Evolutionary conservation across 2,888 invertebrate genomes (phyloP), one percentile per base, ranked within the genome.

Genomic region (Eupithecia vulgata): DNA sequence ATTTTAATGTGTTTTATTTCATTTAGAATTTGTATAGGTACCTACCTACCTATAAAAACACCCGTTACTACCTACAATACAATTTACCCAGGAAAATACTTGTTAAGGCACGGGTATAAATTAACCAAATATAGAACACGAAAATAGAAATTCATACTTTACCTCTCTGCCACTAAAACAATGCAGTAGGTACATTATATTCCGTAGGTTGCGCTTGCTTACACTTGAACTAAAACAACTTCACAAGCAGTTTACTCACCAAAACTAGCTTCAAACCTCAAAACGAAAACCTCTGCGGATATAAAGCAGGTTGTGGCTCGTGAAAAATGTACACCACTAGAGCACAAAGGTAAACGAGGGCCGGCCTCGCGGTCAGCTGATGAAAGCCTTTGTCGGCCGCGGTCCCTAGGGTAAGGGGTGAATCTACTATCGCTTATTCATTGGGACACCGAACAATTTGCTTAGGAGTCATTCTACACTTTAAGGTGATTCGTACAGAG

Each of bases 301-400:
- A n/a, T 37, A 61, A 69, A 42, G 25, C 37, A 42, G 25, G 37
- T 10, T 25, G 66, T 45, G 42, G 66, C 40, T 37, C 42, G 42
- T 45, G 66, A 40, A 66, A 30, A 66, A 40, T 66, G 42, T 64
- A 40, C 42, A 45, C 25, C 57, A 21, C 17, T 10, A 6, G 21
- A 37, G 62, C 37, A 64, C 62, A 64, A 64, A 64, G 62, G 62
- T 64, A 35, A 34, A 64, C 5, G 35, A n/a, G 62, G 62, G 35
- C 35, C 57, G 57, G 57, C 57, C 7, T 21, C 62, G 62, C 62
- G 62, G 62, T 64, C 62, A 64, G n/a, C 35, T 34, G 62, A 25
- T 25, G 57, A 57, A 52, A 57, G 57, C 61, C 34, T 61, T 17
- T 15, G 30, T 34, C 61, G 30, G 61, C 15, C 0, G 61, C 30